Conservation (phyloP, 2,888 invertebrate species). For the Tyria jacobaeae region DNA sequence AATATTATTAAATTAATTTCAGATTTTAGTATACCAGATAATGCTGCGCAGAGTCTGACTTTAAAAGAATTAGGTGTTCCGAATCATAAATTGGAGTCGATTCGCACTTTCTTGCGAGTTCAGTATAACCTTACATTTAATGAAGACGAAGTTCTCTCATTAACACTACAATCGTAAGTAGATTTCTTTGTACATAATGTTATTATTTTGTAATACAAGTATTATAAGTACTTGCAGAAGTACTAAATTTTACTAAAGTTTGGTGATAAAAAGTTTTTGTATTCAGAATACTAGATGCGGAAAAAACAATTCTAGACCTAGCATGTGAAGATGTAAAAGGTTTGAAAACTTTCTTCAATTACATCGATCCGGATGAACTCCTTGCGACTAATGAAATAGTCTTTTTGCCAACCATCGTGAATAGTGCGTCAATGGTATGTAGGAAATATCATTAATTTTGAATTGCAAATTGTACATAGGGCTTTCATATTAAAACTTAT, state of each 20-base stretch:
- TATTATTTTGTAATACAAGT: too few species aligned
- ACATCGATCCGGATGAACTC: constrained; percentile 65
- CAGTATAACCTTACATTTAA: constrained; percentile 14
- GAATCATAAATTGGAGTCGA: constrained; percentile 37
- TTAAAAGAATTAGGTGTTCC: constrained; percentile 10
- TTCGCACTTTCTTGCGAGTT: constrained; percentile 1
- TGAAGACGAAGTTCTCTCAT: constrained; percentile 22
- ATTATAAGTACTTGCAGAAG: too few species aligned
- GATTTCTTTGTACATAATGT: background rate
- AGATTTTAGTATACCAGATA: constrained; percentile 34
- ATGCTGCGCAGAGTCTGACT: background rate
- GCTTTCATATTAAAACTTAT: constrained; percentile 5
- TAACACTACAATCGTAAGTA: constrained; percentile 11
- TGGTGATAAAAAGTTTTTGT: background rate
- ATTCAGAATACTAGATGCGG: constrained; percentile 10
- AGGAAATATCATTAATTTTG: background rate
- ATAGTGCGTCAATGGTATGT: constrained; percentile 12
- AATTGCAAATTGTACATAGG: background rate
- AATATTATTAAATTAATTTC: background rate
- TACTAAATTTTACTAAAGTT: background rate
- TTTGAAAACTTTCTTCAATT: constrained; percentile 6
- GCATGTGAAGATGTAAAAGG: constrained; percentile 11
- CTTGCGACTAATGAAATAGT: constrained; percentile 63
- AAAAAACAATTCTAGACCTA: constrained; percentile 2
- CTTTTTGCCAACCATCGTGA: constrained; percentile 56